Evolutionary conservation across 2,113 vertebrate species (phyloP), one percentile per base, ranked within the genome.

Genomic region (Rallus limicola): DNA sequence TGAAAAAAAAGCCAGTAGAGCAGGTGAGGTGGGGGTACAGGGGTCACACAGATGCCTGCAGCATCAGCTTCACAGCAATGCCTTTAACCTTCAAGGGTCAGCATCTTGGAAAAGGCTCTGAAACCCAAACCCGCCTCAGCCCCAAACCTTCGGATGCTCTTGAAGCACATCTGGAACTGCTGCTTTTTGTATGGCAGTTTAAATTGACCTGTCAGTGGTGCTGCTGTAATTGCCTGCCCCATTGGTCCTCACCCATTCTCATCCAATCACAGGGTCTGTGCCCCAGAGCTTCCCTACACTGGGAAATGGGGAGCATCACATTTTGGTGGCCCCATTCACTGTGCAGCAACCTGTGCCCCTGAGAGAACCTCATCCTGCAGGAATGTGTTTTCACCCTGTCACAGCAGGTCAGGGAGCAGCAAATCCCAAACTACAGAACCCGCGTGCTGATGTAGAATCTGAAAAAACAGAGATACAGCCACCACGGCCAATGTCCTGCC

Each of bases 401-500:
- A 16, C 10, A 46, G 40, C 68, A 90, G 15, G 26, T 38, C 42
- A 48, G 52, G 42, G 38, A 77, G 53, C 2, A 9, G 31, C 28
- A 82, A 64, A 88, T 17, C 55, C 33, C 36, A 6, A 74, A 59
- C 38, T 17, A 11, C 13, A 77, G 64, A 44, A 50, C 6, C 13
- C 2, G 0, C 0, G 3, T 15, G 14, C 33, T 70, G 16, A 40
- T 1, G 2, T 1, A 2, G 52, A 17, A 9, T 33, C 33, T 33
- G 72, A n/a, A 58, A 58, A 34, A 6, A 65, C 1, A 1, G 10
- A 26, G 44, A 18, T 5, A 4, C 1, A 1, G 40, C 12, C 67
- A 31, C 7, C 21, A 1, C 0, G 29, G 52, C 25, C 85, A 10
- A 31, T 1, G 7, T 23, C 19, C n/a, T 48, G 36, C 10, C 58